Percentiles rank a stretch among this genome's conserved stretches.
These are phyloP conservation scores for Hephaestus fuliginosus DNA, from an alignment of 2,797 vertebrate species.

Conservation along the genomic window DNA sequence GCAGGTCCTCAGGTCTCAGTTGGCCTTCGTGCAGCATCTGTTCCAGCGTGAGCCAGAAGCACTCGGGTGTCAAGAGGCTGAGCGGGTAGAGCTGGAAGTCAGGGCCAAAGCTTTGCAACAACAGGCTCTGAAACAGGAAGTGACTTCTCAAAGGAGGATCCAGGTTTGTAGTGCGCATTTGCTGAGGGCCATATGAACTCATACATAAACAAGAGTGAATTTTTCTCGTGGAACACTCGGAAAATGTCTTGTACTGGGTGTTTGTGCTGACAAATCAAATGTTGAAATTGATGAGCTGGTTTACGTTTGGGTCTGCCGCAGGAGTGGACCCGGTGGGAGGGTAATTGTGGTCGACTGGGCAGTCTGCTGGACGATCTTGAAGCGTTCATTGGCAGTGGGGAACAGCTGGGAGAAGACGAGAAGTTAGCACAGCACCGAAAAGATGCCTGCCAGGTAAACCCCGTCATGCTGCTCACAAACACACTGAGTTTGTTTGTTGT, in stretches of 20 bases:
- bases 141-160: slow-evolving; percentile 83
- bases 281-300: slow-evolving; percentile 14
- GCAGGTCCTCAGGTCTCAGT: slow-evolving; percentile 83
- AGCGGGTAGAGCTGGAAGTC: slow-evolving; percentile 80
- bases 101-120: slow-evolving; percentile 83
- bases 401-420: slow-evolving; percentile 82
- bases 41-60: slow-evolving; percentile 80
- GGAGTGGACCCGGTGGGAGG: slow-evolving; percentile 90
- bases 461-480: background rate
- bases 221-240: background rate
- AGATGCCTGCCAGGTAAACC: slow-evolving; percentile 88
- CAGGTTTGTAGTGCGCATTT: slow-evolving; percentile 85
- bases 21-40: slow-evolving; percentile 82
- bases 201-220: slow-evolving; percentile 31
- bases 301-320: slow-evolving; percentile 64
- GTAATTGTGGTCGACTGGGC: slow-evolving; percentile 76
- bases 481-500: background rate
- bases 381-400: slow-evolving; percentile 81
- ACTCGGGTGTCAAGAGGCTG: slow-evolving; percentile 80
- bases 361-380: slow-evolving; percentile 87
- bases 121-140: slow-evolving; percentile 82
- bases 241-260: background rate
- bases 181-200: slow-evolving; percentile 51
- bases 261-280: slow-evolving; percentile 18
- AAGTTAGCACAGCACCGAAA: slow-evolving; percentile 79